A percentile compares a stretch with the other conserved stretches of the same genome.
These are phyloP conservation scores for Pelecanus crispus DNA, from an alignment of 2,113 vertebrate species.

Conservation along the genomic window DNA sequence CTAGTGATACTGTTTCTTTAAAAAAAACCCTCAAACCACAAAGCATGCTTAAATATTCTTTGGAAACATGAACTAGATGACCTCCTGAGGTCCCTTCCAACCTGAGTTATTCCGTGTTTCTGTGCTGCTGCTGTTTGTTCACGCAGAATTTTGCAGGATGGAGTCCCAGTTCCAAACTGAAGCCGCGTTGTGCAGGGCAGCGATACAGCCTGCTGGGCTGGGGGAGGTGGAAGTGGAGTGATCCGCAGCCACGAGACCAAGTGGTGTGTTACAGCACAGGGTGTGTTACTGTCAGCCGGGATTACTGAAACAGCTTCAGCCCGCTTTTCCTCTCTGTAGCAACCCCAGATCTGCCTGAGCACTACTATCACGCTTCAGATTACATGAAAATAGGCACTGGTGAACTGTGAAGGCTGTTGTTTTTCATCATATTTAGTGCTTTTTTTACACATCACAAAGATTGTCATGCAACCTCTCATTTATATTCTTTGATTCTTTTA, in stretches of 20 bases:
- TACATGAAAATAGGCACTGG: not conserved
- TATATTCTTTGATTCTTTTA: not conserved
- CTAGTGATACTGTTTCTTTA: not conserved
- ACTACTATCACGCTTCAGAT: fast-evolving
- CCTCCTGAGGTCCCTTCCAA: not conserved
- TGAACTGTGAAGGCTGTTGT: not conserved
- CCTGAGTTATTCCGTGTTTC: not conserved
- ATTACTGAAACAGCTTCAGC: not conserved
- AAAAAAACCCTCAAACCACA: not conserved
- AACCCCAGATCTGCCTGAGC: not conserved
- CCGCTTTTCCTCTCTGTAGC: not conserved
- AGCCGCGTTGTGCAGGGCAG: not conserved
- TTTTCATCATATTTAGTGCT: not conserved
- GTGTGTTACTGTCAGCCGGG: not conserved
- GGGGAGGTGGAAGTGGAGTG: not conserved
- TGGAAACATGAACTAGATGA: not conserved
- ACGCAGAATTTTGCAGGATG: not conserved
- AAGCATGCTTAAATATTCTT: not conserved
- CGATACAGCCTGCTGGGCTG: not conserved
- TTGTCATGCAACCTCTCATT: not conserved
- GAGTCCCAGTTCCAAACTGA: not conserved
- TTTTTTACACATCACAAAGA: not conserved
- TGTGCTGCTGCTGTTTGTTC: not conserved
- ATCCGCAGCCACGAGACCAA: not conserved
- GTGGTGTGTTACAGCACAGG: not conserved